phyloP scores from a whole-genome alignment of 2,888 invertebrate genomes.

The Trisateles emortualis region DNA sequence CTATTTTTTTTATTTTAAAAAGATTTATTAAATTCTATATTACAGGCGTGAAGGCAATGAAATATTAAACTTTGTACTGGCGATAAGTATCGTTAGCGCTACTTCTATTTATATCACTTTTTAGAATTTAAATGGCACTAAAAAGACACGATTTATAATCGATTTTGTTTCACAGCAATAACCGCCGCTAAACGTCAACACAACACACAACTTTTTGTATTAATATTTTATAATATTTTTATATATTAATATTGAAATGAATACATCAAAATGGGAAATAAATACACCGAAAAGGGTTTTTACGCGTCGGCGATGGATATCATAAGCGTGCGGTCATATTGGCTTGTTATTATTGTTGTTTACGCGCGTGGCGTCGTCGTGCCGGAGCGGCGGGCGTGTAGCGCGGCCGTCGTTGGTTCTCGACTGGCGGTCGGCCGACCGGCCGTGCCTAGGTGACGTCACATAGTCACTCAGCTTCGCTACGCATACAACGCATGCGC shows the following conservation, averaged over 20 bases:
- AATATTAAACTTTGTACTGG: slow-evolving; percentile 84
- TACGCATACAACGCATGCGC: slow-evolving; percentile 50
- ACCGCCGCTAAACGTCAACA: slow-evolving; percentile 52
- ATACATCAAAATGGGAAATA: slow-evolving; percentile 61
- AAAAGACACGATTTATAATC: slow-evolving; percentile 82
- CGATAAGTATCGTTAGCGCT: slow-evolving; percentile 74
- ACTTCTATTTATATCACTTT: slow-evolving; percentile 66
- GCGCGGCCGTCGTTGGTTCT: slow-evolving; percentile 58
- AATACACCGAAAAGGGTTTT: slow-evolving; percentile 73
- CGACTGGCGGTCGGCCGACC: slow-evolving; percentile 59
- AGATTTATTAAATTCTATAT: slow-evolving; percentile 59
- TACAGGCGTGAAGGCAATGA: slow-evolving; percentile 81
- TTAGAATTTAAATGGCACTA: slow-evolving; percentile 81
- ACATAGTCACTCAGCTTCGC: slow-evolving; percentile 51
- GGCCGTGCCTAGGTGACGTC: slow-evolving; percentile 60
- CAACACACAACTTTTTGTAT: slow-evolving; percentile 37
- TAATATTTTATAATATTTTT: slow-evolving; percentile 44
- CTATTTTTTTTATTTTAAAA: slow-evolving; percentile 60
- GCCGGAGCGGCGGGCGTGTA: slow-evolving; percentile 62
- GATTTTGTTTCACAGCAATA: slow-evolving; percentile 57
- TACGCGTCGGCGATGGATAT: slow-evolving; percentile 57
- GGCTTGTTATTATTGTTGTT: slow-evolving; percentile 67
- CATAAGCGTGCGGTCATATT: slow-evolving; percentile 72
- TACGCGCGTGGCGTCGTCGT: slow-evolving; percentile 71
- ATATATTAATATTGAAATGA: slow-evolving; percentile 50